Percentiles rank a stretch among this genome's conserved stretches.
Evolutionary conservation across 2,113 vertebrate genomes (phyloP).

Genomic region (Poeciliopsis turrubarensis): DNA sequence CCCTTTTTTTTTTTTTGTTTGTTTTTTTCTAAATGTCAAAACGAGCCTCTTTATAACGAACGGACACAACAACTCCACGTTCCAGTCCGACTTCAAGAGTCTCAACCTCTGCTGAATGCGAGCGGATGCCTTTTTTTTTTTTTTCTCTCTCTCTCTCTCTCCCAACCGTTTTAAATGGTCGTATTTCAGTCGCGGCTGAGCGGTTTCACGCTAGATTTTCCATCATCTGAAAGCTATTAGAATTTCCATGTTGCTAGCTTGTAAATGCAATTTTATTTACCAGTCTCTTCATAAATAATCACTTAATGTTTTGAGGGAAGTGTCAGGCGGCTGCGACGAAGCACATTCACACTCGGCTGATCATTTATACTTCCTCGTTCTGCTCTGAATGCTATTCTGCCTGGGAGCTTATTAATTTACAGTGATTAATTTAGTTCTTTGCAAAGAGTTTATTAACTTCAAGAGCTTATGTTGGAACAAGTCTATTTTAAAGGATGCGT

Average conservation of each 20-base stretch:
- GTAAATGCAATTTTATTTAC: constrained; percentile 35
- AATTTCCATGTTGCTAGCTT: constrained; percentile 21
- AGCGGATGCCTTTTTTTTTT: constrained; percentile 5
- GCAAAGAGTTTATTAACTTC: neutral
- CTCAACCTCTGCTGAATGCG: neutral
- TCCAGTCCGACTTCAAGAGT: neutral
- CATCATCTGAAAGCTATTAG: constrained; percentile 12
- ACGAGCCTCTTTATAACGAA: constrained; percentile 14
- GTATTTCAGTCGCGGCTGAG: constrained; percentile 6
- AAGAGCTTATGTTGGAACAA: too few relatives aligned
- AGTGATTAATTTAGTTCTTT: neutral
- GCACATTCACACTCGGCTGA: constrained; percentile 10
- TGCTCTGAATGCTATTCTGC: constrained; percentile 49
- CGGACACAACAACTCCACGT: neutral
- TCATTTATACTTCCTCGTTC: constrained; percentile 36
- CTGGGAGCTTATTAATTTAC: constrained; percentile 51
- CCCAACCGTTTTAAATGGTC: constrained; percentile 18
- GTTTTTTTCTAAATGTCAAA: constrained; percentile 4
- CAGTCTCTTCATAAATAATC: constrained; percentile 42
- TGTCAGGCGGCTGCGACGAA: constrained; percentile 17
- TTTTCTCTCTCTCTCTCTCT: neutral
- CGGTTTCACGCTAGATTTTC: constrained; percentile 4
- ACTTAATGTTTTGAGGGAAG: constrained; percentile 12
- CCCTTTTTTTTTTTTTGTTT: neutral
- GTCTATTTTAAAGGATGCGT: too few relatives aligned